These are phyloP conservation scores for Meriones psammophilus DNA, from an alignment of 2,797 vertebrate genomes.

Conservation along the genomic window DNA sequence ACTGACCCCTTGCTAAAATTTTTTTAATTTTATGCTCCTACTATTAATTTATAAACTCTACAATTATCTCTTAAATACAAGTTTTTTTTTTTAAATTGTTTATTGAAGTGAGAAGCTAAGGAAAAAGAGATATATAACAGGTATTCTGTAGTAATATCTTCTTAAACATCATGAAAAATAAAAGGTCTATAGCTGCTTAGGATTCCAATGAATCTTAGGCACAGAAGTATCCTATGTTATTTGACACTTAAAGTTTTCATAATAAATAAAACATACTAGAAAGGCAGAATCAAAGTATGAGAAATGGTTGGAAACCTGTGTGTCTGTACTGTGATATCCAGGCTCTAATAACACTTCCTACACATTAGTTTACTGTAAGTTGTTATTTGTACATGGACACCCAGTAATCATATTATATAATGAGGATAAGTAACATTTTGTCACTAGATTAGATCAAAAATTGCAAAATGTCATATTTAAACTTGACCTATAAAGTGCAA, in stretches of 20 bases:
- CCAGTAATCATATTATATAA: neutral
- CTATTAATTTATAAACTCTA: conserved; percentile 27
- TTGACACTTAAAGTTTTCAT: neutral
- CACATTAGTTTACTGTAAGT: neutral
- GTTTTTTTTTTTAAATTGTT: neutral
- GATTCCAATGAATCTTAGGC: neutral
- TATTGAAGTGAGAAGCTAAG: neutral
- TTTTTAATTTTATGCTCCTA: neutral
- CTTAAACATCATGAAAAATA: neutral
- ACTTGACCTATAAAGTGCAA: conserved; percentile 1
- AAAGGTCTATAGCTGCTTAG: neutral
- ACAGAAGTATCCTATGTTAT: neutral
- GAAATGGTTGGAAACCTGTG: neutral
- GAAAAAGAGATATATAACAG: neutral
- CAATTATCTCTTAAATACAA: neutral
- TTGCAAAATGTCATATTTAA: neutral
- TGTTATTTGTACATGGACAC: neutral
- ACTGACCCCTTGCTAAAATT: neutral
- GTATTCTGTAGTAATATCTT: neutral
- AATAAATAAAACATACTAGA: conserved; percentile 9
- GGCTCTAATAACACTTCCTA: neutral
- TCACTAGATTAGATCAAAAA: conserved; percentile 30
- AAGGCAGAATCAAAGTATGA: neutral
- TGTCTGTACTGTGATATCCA: neutral
- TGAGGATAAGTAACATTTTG: neutral